A percentile compares a stretch with the other conserved stretches of the same genome.
Conservation (phyloP, 2,113 vertebrate genomes). For the Cryptotis parvus region DNA sequence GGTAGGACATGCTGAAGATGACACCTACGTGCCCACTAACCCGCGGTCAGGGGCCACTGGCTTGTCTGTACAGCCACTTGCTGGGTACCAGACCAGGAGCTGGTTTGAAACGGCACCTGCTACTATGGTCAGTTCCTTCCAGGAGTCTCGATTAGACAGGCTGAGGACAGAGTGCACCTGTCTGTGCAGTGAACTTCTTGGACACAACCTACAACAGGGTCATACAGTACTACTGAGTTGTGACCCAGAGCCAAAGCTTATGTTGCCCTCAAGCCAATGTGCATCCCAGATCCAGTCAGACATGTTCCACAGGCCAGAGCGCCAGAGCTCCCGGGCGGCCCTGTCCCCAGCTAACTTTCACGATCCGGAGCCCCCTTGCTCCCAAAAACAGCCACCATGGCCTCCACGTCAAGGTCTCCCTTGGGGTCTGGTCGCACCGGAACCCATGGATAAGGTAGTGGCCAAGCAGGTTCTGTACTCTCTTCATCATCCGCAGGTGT, state of each 20-base stretch:
- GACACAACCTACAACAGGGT: constrained; percentile 82
- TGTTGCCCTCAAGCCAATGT: constrained; percentile 87
- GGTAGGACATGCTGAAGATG: constrained; percentile 93
- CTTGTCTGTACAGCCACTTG: constrained; percentile 56
- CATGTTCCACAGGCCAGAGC: constrained; percentile 87
- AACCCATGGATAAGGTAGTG: constrained; percentile 92
- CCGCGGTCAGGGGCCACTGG: constrained; percentile 86
- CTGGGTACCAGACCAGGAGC: constrained; percentile 92
- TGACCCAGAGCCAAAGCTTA: constrained; percentile 93
- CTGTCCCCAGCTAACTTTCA: constrained; percentile 83
- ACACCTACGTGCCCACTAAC: constrained; percentile 92
- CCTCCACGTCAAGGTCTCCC: background rate
- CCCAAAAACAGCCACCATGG: constrained; percentile 89
- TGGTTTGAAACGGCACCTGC: constrained; percentile 94
- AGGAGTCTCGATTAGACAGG: constrained; percentile 88
- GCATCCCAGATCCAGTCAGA: constrained; percentile 93
- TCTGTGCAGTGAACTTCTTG: constrained; percentile 89
- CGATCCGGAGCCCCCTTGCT: constrained; percentile 91
- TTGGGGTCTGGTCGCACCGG: constrained; percentile 77
- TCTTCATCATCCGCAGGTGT: constrained; percentile 65
- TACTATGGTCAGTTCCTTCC: constrained; percentile 89
- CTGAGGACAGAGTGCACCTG: constrained; percentile 93
- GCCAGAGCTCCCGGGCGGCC: constrained; percentile 74
- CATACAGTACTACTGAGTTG: constrained; percentile 90
- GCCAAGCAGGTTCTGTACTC: constrained; percentile 85